Percentiles rank a stretch among this genome's conserved stretches.
Evolutionary conservation across 2,113 vertebrate species (phyloP).

Genomic region (Pterophyllum scalare): DNA sequence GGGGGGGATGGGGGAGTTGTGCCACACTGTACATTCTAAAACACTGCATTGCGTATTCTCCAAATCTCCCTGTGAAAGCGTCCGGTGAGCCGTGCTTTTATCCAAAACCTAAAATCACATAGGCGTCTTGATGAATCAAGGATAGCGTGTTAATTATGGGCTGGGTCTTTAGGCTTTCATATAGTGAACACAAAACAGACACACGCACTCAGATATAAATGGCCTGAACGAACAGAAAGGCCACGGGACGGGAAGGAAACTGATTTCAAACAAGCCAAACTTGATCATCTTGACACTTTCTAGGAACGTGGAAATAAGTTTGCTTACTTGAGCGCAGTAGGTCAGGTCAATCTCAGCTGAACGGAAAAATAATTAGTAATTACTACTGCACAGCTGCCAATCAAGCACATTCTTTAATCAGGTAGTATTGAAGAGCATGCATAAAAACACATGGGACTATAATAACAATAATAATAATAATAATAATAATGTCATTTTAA

Average conservation of each 20-base stretch:
- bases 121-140: not conserved
- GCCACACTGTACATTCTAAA: constrained; percentile 44
- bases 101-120: not conserved
- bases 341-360: not conserved
- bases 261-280: not conserved
- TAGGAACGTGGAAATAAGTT: not conserved
- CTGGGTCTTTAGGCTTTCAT: not conserved
- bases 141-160: not conserved
- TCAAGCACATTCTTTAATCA: constrained; percentile 17
- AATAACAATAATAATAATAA: not conserved
- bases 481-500: not conserved
- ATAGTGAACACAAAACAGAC: not conserved
- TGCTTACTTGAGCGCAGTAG: not conserved
- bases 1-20: not conserved
- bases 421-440: not conserved
- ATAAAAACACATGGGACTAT: not conserved
- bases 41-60: constrained; percentile 73
- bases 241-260: not conserved
- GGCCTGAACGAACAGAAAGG: not conserved
- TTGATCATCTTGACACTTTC: not conserved
- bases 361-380: not conserved
- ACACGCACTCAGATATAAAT: not conserved
- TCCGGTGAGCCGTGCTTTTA: not conserved
- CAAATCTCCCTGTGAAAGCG: not conserved
- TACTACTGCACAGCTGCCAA: too few species aligned